Evolutionary conservation across 2,888 invertebrate genomes (phyloP).

Genomic region (Nephrocerus scutellatus): DNA sequence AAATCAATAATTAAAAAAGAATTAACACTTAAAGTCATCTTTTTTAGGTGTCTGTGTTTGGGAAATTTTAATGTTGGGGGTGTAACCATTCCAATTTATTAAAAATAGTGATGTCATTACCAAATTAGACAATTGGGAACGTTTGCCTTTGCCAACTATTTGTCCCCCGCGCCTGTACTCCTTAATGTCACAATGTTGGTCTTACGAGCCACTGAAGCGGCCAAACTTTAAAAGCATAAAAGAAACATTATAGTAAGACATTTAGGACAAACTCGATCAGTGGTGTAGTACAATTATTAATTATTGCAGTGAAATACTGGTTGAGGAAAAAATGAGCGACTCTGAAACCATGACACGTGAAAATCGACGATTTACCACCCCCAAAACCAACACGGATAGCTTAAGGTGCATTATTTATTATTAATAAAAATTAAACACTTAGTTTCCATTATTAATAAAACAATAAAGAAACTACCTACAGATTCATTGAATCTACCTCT

Average conservation of each 20-base stretch:
- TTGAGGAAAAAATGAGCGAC: slow-evolving; percentile 81
- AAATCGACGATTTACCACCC: slow-evolving; percentile 72
- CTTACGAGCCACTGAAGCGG: slow-evolving; percentile 88
- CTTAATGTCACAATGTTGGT: slow-evolving; percentile 94
- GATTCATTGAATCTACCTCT: slow-evolving; percentile 50
- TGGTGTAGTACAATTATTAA: slow-evolving; percentile 44
- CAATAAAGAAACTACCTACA: slow-evolving; percentile 28
- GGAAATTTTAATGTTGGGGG: slow-evolving; percentile 96
- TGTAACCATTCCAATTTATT: slow-evolving; percentile 98
- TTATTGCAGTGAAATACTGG: slow-evolving; percentile 72
- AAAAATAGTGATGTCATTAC: slow-evolving; percentile 90
- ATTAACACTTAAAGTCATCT: slow-evolving; percentile 71
- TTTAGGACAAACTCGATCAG: too few relatives aligned
- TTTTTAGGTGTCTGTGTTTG: slow-evolving; percentile 87
- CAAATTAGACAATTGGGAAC: slow-evolving; percentile 89
- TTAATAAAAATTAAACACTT: too few relatives aligned
- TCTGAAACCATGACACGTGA: slow-evolving; percentile 85
- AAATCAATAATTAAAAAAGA: slow-evolving; percentile 56
- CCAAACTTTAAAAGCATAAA: slow-evolving; percentile 87
- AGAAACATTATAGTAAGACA: slow-evolving; percentile 74
- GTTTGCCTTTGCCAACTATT: slow-evolving; percentile 81
- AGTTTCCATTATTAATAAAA: too few relatives aligned
- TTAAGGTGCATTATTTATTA: slow-evolving; percentile 49
- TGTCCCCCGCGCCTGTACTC: slow-evolving; percentile 94
- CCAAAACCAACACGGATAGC: slow-evolving; percentile 73